Evolutionary conservation across 2,113 vertebrate species (phyloP).

Genomic region (Melanotaenia duboulayi): DNA sequence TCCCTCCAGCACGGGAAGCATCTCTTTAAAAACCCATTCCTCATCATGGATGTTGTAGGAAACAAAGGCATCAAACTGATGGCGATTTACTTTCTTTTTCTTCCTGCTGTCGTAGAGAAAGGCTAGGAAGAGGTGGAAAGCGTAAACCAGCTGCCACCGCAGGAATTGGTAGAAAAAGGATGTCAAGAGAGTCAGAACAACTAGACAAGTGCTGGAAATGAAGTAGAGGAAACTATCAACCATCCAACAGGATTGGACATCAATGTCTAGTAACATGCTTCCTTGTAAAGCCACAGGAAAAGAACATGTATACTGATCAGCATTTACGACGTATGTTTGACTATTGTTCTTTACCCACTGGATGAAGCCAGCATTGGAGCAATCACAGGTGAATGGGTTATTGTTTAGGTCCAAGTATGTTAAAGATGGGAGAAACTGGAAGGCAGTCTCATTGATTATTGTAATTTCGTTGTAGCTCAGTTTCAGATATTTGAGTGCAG

Average conservation of each 20-base stretch:
- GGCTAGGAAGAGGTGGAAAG: constrained; percentile 71
- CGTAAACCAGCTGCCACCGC: constrained; percentile 63
- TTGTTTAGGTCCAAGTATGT: constrained; percentile 62
- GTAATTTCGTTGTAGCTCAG: constrained; percentile 52
- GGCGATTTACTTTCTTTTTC: constrained; percentile 15
- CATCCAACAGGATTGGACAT: constrained; percentile 56
- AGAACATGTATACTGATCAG: constrained; percentile 63
- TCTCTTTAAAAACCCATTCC: constrained; percentile 65
- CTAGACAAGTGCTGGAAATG: constrained; percentile 50
- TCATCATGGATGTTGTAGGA: constrained; percentile 78
- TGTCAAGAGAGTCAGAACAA: constrained; percentile 54
- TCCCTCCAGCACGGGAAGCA: constrained; percentile 72
- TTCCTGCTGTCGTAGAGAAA: constrained; percentile 66
- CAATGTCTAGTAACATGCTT: constrained; percentile 58
- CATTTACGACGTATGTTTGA: constrained; percentile 69
- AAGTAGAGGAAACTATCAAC: constrained; percentile 56
- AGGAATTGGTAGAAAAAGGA: constrained; percentile 67
- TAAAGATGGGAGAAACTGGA: constrained; percentile 47
- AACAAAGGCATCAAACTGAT: constrained; percentile 74
- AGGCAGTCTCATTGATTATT: constrained; percentile 51
- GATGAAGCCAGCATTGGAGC: constrained; percentile 68
- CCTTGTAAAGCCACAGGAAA: constrained; percentile 60
- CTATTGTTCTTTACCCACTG: constrained; percentile 57
- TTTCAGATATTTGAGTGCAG: constrained; percentile 49
- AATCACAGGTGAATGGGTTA: constrained; percentile 74